Evolutionary conservation across 2,888 invertebrate species (phyloP), one percentile per base, ranked within the genome.

Genomic region (Cremastinae sp.): DNA sequence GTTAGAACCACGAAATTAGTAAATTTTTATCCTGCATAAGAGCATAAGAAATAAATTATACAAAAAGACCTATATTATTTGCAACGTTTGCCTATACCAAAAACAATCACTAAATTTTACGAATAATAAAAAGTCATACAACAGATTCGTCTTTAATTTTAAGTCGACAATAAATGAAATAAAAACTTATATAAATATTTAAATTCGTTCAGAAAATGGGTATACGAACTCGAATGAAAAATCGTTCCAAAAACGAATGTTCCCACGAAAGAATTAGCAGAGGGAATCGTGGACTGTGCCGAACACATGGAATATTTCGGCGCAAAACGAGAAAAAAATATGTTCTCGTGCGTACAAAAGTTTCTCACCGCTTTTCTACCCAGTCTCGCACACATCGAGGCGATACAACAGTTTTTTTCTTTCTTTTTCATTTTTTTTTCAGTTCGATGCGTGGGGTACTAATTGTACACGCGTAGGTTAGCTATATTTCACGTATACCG

Each of bases 241-340:
- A n/a, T n/a, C n/a, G n/a, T n/a, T n/a, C n/a, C 16, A 10, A 3
- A 16, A 61, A 70, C 28, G 54, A 47, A 69, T 64, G 69, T 76
- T 76, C 76, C 73, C 76, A 76, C 76, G 76, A 59, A 18, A 58
- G 68, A 53, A 59, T 73, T 69, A 41, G 53, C 10, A 18, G 22
- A 45, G 22, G 22, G 38, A 59, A 38, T 47, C 38, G 51, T 72
- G 64, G 62, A 56, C 56, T 64, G 9, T 22, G 43, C 18, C 28
- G 72, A 22, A 62, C 56, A 64, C 64, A 56, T 41, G 71, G 14
- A 68, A 72, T 68, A 68, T 68, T 59, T 53, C 53, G 53, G 7
- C 2, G 61, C 43, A 53, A 51, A 49, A 10, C 41, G 62, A n/a
- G 9, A 9, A 43, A 38, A 71, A 56, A 51, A 58, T 53, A 36